These are phyloP conservation scores for Phrynocephalus vlangalii DNA, from an alignment of 2,797 vertebrate genomes.

Conservation along the genomic window DNA sequence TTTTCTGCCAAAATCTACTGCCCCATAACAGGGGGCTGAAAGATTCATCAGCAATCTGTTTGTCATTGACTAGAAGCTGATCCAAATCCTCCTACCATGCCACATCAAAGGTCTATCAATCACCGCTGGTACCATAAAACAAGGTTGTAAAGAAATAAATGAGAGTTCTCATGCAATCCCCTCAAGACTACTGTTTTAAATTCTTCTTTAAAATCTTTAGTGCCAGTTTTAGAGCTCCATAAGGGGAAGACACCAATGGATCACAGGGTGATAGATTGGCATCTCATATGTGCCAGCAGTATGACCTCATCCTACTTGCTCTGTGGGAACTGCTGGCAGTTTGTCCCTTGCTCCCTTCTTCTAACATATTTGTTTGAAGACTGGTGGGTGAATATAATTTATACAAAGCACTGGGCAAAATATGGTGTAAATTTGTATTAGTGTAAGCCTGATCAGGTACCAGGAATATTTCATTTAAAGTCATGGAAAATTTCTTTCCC, in stretches of 20 bases:
- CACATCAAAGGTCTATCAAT: conserved; percentile 14
- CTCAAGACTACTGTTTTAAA: conserved; percentile 13
- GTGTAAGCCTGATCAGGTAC: too few species aligned
- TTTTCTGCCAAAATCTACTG: neutral
- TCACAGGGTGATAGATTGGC: neutral
- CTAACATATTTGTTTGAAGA: too few species aligned
- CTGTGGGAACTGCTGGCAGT: neutral
- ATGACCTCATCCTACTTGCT: neutral
- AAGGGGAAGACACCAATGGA: conserved; percentile 10
- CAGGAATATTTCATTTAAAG: too few species aligned
- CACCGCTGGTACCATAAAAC: neutral
- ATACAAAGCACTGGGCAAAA: too few species aligned
- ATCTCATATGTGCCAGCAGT: neutral
- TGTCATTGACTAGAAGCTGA: conserved; percentile 16
- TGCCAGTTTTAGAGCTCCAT: conserved; percentile 6
- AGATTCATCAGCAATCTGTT: neutral
- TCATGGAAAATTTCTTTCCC: too few species aligned
- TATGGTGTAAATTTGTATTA: too few species aligned
- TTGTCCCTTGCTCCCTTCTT: neutral
- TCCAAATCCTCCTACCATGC: conserved; percentile 10
- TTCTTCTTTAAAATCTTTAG: conserved; percentile 8
- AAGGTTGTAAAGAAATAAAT: neutral
- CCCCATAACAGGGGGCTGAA: neutral
- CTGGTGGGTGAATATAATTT: too few species aligned
- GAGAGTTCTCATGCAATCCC: neutral